These are phyloP conservation scores for Eristalinus sepulchralis DNA, from an alignment of 2,888 invertebrate species.

Conservation along the genomic window DNA sequence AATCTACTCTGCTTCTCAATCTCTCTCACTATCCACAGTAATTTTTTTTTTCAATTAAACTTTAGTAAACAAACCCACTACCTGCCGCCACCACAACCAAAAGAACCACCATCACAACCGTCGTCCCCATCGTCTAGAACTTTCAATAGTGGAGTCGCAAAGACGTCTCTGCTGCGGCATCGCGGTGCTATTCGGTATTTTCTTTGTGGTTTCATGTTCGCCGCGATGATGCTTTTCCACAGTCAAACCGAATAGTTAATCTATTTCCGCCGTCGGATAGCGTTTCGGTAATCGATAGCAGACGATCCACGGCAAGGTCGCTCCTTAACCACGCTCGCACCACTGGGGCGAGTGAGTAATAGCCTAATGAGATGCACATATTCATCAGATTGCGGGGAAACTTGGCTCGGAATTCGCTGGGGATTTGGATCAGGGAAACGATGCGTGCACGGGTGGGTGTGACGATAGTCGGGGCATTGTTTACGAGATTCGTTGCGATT, in stretches of 20 bases:
- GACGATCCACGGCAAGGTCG: neutral
- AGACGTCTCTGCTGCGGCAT: neutral
- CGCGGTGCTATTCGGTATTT: neutral
- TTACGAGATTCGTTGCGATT: neutral
- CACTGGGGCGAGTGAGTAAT: neutral
- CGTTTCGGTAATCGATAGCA: neutral
- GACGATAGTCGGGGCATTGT: neutral
- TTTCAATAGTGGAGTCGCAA: neutral
- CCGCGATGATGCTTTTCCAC: neutral
- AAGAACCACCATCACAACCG: too few relatives aligned
- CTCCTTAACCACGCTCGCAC: neutral
- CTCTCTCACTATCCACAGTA: constrained; percentile 53
- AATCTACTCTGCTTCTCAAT: neutral
- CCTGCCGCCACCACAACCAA: neutral
- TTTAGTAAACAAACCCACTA: constrained; percentile 5
- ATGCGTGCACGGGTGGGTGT: neutral
- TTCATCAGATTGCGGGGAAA: neutral
- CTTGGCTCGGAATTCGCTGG: neutral
- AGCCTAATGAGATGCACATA: neutral
- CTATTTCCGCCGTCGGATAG: neutral
- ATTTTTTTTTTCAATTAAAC: constrained; percentile 14
- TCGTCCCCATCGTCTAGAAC: neutral
- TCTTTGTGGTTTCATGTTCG: neutral
- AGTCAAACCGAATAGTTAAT: neutral
- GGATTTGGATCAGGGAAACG: neutral